A percentile compares a stretch with the other conserved stretches of the same genome.
Conservation (phyloP, 2,888 invertebrate genomes). For the Leptogaster cylindrica region DNA sequence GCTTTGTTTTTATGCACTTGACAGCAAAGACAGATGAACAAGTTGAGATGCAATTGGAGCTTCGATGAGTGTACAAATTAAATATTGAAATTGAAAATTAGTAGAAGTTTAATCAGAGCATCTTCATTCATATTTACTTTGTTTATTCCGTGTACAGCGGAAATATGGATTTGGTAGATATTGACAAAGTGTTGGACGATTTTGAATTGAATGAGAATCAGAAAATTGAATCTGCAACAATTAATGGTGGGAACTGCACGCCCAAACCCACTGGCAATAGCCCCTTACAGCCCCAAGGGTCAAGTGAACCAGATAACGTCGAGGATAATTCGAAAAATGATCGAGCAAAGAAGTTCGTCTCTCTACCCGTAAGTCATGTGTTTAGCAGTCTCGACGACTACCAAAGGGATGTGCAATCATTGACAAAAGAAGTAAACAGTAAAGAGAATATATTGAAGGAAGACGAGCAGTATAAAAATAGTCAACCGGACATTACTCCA, state of each 20-base stretch:
- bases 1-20: too few species aligned
- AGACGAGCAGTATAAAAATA: neutral
- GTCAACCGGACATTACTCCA: too few species aligned
- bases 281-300: neutral
- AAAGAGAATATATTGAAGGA: conserved; percentile 5
- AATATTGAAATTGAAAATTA: too few species aligned
- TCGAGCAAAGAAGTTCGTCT: conserved; percentile 61
- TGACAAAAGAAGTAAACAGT: conserved; percentile 48
- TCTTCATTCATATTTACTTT: too few species aligned
- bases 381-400: conserved; percentile 71
- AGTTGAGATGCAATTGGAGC: too few species aligned
- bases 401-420: conserved; percentile 56
- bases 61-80: too few species aligned
- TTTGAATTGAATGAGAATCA: conserved; percentile 77
- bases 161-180: conserved; percentile 69
- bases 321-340: conserved; percentile 47
- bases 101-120: too few species aligned
- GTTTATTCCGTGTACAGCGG: too few species aligned
- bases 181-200: conserved; percentile 84
- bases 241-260: conserved; percentile 14
- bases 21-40: too few species aligned
- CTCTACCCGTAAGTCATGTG: conserved; percentile 70
- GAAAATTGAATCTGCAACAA: too few species aligned
- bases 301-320: neutral
- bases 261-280: neutral